Evolutionary conservation across 2,797 vertebrate species (phyloP).

Genomic region (Notoglanidium macrostoma): DNA sequence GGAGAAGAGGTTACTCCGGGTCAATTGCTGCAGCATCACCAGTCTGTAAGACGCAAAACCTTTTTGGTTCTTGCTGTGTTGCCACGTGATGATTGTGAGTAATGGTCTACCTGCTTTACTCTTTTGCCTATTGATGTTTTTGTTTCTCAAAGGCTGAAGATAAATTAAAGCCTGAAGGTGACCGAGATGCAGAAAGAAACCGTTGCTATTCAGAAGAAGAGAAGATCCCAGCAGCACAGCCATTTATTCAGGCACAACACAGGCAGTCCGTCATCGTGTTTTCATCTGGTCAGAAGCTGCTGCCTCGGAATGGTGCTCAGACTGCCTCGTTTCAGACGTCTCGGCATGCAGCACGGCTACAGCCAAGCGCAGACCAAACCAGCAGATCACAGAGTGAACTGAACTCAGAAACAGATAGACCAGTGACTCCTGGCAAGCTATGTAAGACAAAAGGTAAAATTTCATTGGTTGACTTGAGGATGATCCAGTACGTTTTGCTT

Average conservation of each 20-base stretch:
- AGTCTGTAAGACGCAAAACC: slow-evolving; percentile 57
- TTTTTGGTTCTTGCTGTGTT: neutral
- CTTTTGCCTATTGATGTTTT: neutral
- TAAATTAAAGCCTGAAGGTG: slow-evolving; percentile 43
- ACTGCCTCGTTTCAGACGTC: neutral
- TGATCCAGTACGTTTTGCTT: neutral
- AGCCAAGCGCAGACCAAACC: slow-evolving; percentile 28
- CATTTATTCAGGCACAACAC: slow-evolving; percentile 66
- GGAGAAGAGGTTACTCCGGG: neutral
- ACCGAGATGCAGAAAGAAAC: neutral
- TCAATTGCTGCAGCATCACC: slow-evolving; percentile 15
- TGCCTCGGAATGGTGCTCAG: slow-evolving; percentile 55
- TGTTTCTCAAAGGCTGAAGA: slow-evolving; percentile 54
- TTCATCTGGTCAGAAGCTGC: slow-evolving; percentile 68
- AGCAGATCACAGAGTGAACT: slow-evolving; percentile 36
- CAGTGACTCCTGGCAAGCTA: slow-evolving; percentile 3
- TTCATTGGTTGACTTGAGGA: neutral
- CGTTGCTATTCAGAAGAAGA: neutral
- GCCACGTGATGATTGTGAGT: neutral
- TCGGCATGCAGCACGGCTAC: slow-evolving; percentile 21
- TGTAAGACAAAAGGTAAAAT: slow-evolving; percentile 51
- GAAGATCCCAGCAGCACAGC: slow-evolving; percentile 45
- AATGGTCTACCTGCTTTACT: neutral
- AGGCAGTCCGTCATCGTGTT: slow-evolving; percentile 80
- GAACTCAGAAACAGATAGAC: slow-evolving; percentile 10